These are phyloP conservation scores for Andrena dorsata DNA, from an alignment of 2,888 invertebrate species.

Conservation along the genomic window DNA sequence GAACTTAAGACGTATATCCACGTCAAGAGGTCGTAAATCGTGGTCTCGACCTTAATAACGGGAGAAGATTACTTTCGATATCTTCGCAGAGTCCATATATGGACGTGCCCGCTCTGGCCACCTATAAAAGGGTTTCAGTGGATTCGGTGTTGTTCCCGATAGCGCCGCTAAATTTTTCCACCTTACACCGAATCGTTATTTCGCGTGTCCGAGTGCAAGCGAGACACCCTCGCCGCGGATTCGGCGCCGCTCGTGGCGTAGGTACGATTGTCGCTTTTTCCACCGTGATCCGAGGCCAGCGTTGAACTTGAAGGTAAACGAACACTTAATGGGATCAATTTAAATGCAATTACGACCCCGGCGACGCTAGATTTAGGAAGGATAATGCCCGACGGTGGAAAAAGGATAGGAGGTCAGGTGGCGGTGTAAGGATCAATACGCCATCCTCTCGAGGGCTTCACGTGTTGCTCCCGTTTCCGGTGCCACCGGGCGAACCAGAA, in stretches of 20 bases:
- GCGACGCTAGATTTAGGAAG: conserved; percentile 48
- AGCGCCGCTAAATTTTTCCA: conserved; percentile 22
- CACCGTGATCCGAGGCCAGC: background rate
- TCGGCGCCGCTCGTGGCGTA: background rate
- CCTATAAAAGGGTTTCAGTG: conserved; percentile 9
- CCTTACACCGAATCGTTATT: conserved; percentile 19
- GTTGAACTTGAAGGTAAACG: conserved; percentile 19
- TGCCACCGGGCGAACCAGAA: conserved; percentile 52
- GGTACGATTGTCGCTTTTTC: background rate
- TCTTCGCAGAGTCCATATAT: conserved; percentile 21
- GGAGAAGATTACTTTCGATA: conserved; percentile 45
- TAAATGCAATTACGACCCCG: conserved; percentile 37
- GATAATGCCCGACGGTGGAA: conserved; percentile 53
- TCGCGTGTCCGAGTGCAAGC: background rate
- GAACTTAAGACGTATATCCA: conserved; percentile 32
- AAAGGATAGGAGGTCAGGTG: conserved; percentile 73
- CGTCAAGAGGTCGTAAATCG: conserved; percentile 39
- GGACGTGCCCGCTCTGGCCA: background rate
- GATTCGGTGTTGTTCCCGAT: conserved; percentile 10
- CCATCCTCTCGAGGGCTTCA: conserved; percentile 69
- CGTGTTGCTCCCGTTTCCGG: conserved; percentile 75
- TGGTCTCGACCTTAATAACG: conserved; percentile 43
- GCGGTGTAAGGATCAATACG: conserved; percentile 75
- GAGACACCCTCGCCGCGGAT: background rate
- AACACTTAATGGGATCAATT: conserved; percentile 39